Evolutionary conservation across 2,113 vertebrate species (phyloP).

Genomic region (Macrotis lagotis): DNA sequence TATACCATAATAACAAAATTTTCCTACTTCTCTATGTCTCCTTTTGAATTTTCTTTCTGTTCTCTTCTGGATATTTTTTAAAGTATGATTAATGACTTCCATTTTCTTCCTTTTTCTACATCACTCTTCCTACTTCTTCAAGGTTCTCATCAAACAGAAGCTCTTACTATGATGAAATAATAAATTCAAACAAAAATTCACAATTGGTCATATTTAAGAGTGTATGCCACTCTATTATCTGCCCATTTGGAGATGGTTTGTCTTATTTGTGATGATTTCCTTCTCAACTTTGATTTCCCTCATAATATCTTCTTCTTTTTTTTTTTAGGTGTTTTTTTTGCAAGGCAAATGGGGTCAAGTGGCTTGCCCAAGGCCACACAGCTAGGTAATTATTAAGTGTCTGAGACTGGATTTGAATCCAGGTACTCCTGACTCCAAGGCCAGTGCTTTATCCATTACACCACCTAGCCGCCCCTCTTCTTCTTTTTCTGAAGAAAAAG

Average conservation of each 20-base stretch:
- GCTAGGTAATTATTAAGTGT: no score
- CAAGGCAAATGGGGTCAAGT: no score
- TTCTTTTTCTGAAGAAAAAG: no score
- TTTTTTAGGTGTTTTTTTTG: no score
- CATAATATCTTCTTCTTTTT: background rate
- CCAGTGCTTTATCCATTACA: no score
- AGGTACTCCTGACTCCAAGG: no score
- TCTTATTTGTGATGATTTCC: background rate
- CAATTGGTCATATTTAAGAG: background rate
- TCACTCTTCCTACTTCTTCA: background rate
- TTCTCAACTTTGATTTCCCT: background rate
- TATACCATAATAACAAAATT: background rate
- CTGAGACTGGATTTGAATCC: no score
- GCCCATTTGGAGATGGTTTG: background rate
- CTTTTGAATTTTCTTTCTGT: background rate
- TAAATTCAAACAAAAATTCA: background rate
- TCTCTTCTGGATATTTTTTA: background rate
- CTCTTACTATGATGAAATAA: background rate
- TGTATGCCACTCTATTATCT: background rate
- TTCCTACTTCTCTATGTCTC: background rate
- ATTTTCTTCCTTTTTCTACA: background rate
- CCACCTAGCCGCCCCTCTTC: no score
- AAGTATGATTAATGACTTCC: background rate
- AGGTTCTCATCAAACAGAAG: background rate
- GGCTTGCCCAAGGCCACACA: no score